Conservation (phyloP, 1,140 invertebrate genomes). For the Anthonomus grandis region DNA sequence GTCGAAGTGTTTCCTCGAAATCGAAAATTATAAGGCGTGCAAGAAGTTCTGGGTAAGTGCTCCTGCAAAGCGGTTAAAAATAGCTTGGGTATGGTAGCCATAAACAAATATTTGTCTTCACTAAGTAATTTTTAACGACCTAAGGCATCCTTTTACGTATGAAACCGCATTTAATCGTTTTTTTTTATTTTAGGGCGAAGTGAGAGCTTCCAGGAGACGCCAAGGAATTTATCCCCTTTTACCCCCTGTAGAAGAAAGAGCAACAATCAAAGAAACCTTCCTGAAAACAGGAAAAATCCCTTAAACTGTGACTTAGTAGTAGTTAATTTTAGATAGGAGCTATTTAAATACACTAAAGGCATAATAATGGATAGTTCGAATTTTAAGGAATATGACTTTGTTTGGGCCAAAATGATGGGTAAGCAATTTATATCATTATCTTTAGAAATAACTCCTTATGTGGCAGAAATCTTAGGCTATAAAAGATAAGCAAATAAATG, state of each 20-base stretch:
- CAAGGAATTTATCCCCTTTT: slow-evolving; percentile 52
- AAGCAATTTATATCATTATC: too few relatives aligned
- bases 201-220: slow-evolving; percentile 44
- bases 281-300: too few relatives aligned
- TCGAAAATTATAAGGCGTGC: slow-evolving; percentile 64
- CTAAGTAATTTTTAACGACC: background rate
- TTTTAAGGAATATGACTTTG: slow-evolving; percentile 26
- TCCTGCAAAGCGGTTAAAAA: slow-evolving; percentile 15
- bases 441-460: too few relatives aligned
- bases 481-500: too few relatives aligned
- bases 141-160: background rate
- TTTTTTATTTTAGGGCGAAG: slow-evolving; percentile 18
- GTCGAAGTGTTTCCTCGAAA: slow-evolving; percentile 58
- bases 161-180: too few relatives aligned
- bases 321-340: too few relatives aligned
- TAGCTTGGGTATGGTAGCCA: background rate
- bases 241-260: slow-evolving; percentile 53
- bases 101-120: background rate
- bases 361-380: background rate
- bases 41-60: slow-evolving; percentile 45
- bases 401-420: slow-evolving; percentile 27
- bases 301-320: too few relatives aligned
- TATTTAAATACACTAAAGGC: background rate
- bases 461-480: too few relatives aligned
- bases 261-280: slow-evolving; percentile 52